These are phyloP conservation scores for Brachyhypopomus occidentalis DNA, from an alignment of 2,113 vertebrate species.

Conservation along the genomic window DNA sequence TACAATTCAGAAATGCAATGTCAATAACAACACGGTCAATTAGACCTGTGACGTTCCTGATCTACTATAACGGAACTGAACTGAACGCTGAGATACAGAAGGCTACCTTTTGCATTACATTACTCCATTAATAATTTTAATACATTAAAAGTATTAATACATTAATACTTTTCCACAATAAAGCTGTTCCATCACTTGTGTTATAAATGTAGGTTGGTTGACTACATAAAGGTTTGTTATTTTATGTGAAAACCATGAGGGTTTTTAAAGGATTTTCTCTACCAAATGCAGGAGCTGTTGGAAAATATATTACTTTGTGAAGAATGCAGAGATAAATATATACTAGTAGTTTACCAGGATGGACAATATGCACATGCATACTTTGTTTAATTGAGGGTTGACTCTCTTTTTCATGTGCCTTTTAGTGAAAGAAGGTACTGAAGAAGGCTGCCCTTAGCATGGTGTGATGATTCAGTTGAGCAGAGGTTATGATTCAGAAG, in stretches of 20 bases:
- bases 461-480: background rate
- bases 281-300: background rate
- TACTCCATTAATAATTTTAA: too few relatives aligned
- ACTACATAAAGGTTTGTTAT: background rate
- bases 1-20: too few relatives aligned
- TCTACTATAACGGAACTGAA: too few relatives aligned
- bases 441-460: conserved; percentile 25
- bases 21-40: too few relatives aligned
- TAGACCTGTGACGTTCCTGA: too few relatives aligned
- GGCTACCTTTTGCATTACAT: too few relatives aligned
- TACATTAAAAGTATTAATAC: too few relatives aligned
- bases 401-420: background rate
- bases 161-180: too few relatives aligned
- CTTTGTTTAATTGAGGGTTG: conserved; percentile 23
- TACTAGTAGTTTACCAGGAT: background rate
- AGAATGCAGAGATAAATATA: background rate
- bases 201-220: background rate
- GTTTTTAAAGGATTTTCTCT: background rate
- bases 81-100: too few relatives aligned
- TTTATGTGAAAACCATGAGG: too few relatives aligned
- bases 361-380: background rate
- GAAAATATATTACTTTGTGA: background rate
- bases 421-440: conserved; percentile 17
- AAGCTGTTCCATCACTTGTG: too few relatives aligned
- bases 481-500: conserved; percentile 1